These are phyloP conservation scores for Ypsolopha sequella DNA, from an alignment of 2,888 invertebrate genomes.

Conservation along the genomic window DNA sequence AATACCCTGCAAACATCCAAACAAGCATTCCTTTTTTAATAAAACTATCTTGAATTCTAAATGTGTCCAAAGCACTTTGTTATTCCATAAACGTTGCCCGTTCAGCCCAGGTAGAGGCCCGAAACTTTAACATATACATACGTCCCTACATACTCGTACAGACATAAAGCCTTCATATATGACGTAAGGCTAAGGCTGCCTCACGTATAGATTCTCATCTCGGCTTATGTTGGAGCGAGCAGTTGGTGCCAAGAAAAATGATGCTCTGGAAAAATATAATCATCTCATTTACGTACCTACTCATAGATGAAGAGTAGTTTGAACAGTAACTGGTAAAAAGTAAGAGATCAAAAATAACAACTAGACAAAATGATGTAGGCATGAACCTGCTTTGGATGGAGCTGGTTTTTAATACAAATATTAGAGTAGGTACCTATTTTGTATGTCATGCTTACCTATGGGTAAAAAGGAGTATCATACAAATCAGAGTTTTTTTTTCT, in stretches of 20 bases:
- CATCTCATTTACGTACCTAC: no score
- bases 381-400: no score
- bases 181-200: neutral
- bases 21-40: neutral
- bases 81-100: slow-evolving; percentile 7
- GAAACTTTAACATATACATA: neutral
- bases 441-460: no score
- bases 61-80: slow-evolving; percentile 2
- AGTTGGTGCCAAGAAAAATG: no score
- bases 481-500: no score
- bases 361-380: no score
- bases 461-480: no score
- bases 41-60: neutral
- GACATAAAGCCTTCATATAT: neutral
- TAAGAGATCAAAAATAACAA: no score
- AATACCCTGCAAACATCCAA: neutral
- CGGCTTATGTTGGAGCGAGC: neutral
- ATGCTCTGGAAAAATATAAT: neutral
- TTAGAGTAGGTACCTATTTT: no score
- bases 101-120: slow-evolving; percentile 6
- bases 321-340: no score
- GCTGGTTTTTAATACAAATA: no score
- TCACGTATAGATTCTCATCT: neutral
- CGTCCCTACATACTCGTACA: neutral
- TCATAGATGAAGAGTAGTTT: no score